Evolutionary conservation across 2,888 invertebrate genomes (phyloP).

Genomic region (Diaperis boleti): DNA sequence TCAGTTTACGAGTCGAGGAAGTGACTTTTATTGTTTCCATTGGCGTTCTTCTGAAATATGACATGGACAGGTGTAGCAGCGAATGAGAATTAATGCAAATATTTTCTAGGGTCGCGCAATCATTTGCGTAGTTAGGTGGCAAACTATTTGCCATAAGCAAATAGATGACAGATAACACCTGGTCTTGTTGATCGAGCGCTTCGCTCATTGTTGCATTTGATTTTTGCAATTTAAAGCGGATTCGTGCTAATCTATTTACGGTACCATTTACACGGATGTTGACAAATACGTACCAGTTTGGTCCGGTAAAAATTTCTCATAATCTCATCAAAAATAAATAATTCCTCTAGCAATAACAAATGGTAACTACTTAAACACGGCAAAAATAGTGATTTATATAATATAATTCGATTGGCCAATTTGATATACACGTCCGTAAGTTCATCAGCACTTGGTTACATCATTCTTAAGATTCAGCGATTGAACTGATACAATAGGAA

Average conservation of each 20-base stretch:
- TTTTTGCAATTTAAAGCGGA: constrained; percentile 7
- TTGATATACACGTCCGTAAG: too few relatives aligned
- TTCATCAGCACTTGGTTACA: too few relatives aligned
- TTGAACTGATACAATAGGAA: too few relatives aligned
- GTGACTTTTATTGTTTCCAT: background rate
- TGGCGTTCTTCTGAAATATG: background rate
- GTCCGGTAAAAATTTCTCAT: too few relatives aligned
- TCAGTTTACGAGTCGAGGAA: constrained; percentile 4
- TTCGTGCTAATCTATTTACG: background rate
- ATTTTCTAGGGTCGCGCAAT: background rate
- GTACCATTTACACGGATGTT: too few relatives aligned
- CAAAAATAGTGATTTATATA: too few relatives aligned
- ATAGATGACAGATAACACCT: constrained; percentile 28
- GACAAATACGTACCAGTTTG: too few relatives aligned
- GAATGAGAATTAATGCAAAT: background rate
- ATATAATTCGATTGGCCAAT: too few relatives aligned
- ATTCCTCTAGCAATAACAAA: too few relatives aligned
- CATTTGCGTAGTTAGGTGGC: constrained; percentile 26
- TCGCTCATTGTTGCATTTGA: background rate
- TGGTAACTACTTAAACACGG: too few relatives aligned
- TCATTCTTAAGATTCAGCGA: too few relatives aligned
- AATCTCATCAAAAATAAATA: too few relatives aligned
- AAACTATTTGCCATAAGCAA: constrained; percentile 11
- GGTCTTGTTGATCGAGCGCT: constrained; percentile 6
- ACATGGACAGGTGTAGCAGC: background rate